Evolutionary conservation across 2,888 invertebrate species (phyloP).

Genomic region (Rhimphoctona megacephalus): DNA sequence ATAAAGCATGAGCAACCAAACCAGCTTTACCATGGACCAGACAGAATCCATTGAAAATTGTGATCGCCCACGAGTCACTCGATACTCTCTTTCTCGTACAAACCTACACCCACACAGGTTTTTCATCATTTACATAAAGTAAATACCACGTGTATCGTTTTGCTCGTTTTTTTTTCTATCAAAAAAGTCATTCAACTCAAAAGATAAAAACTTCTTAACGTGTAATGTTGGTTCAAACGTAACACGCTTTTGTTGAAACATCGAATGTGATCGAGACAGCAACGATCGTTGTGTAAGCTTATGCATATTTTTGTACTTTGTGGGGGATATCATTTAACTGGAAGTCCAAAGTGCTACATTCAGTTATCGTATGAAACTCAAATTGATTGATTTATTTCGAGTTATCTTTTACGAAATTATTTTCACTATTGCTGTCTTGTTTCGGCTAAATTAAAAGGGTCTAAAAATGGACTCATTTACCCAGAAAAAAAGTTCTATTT

Average conservation of each 20-base stretch:
- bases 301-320: not conserved
- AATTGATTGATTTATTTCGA: not conserved
- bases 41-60: constrained; percentile 62
- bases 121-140: constrained; percentile 6
- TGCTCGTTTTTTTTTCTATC: not conserved
- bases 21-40: constrained; percentile 44
- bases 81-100: constrained; percentile 8
- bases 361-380: not conserved
- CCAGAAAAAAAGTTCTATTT: too few relatives aligned
- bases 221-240: not conserved
- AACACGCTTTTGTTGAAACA: not conserved
- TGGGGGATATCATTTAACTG: not conserved
- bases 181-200: constrained; percentile 16
- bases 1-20: constrained; percentile 49
- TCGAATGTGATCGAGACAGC: not conserved
- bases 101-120: not conserved
- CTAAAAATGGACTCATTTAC: too few relatives aligned
- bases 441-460: not conserved
- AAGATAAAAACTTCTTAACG: not conserved
- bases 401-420: not conserved
- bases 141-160: not conserved
- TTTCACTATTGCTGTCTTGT: not conserved
- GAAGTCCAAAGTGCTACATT: not conserved
- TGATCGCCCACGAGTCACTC: constrained; percentile 32
- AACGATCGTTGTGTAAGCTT: not conserved